Percentiles rank a stretch among this genome's conserved stretches.
phyloP scores from a whole-genome alignment of 2,888 invertebrate species.

The Spodoptera exigua region DNA sequence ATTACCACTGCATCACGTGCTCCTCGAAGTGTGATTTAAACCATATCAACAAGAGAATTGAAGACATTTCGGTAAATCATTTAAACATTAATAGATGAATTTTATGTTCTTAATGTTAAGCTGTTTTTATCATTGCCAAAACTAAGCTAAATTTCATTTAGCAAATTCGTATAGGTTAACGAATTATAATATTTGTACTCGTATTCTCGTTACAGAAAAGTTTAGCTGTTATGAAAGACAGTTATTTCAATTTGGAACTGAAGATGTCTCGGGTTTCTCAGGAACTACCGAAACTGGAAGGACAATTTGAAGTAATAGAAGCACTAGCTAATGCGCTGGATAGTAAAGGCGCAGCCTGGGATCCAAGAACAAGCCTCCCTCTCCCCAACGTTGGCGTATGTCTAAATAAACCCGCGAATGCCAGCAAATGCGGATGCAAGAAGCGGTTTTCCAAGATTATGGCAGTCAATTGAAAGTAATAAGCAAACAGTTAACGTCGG shows the following conservation, averaged over 20 bases:
- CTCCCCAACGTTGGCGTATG: constrained; percentile 69
- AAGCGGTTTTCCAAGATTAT: constrained; percentile 19
- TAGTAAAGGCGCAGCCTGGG: constrained; percentile 63
- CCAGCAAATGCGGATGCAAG: constrained; percentile 35
- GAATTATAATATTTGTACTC: no score
- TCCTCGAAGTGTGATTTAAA: constrained; percentile 65
- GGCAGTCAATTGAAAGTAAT: constrained; percentile 35
- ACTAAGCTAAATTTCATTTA: no score
- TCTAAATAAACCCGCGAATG: constrained; percentile 52
- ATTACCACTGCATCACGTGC: constrained; percentile 74
- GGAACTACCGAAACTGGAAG: constrained; percentile 79
- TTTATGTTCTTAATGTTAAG: background rate
- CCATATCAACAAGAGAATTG: constrained; percentile 70
- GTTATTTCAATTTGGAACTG: constrained; percentile 73
- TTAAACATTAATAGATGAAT: no score
- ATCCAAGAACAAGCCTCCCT: constrained; percentile 60
- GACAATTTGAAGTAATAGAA: constrained; percentile 78
- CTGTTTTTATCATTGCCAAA: background rate
- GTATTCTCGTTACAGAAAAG: constrained; percentile 71
- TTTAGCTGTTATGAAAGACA: constrained; percentile 68
- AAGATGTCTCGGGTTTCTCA: constrained; percentile 71
- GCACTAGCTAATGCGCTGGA: constrained; percentile 70
- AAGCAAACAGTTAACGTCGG: constrained; percentile 19
- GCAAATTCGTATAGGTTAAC: no score
- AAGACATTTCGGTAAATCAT: constrained; percentile 73